A percentile compares a stretch with the other conserved stretches of the same genome.
Evolutionary conservation across 2,113 vertebrate genomes (phyloP).

Genomic region (Corythoichthys intestinalis): DNA sequence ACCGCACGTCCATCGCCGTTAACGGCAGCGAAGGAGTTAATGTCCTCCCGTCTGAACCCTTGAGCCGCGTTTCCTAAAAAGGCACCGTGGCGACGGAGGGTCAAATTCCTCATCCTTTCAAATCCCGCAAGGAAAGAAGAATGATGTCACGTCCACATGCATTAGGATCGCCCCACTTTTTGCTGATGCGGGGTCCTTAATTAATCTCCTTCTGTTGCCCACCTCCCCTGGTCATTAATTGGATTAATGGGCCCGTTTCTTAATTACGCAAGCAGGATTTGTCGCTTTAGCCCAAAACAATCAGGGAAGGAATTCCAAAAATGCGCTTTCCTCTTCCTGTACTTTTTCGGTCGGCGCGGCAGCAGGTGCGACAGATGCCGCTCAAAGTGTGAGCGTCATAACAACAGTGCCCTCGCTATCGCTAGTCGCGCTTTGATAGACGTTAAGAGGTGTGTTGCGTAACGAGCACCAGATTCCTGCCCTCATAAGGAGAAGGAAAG

Average conservation of each 20-base stretch:
- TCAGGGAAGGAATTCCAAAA: constrained; percentile 26
- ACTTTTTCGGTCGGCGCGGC: background rate
- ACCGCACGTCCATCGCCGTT: too few relatives aligned
- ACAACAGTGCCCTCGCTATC: constrained; percentile 11
- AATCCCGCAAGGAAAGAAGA: constrained; percentile 7
- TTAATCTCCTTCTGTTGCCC: constrained; percentile 32
- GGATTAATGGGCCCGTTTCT: constrained; percentile 67
- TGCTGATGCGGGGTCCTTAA: constrained; percentile 14
- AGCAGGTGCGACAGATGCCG: background rate
- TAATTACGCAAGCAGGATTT: constrained; percentile 65
- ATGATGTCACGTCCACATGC: background rate
- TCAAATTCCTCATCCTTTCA: constrained; percentile 50
- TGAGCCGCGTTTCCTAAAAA: constrained; percentile 58
- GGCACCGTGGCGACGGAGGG: constrained; percentile 39
- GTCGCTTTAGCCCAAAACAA: constrained; percentile 37
- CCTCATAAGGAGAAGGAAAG: constrained; percentile 45
- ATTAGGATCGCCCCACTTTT: constrained; percentile 4
- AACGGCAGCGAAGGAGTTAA: background rate
- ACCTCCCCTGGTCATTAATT: constrained; percentile 23
- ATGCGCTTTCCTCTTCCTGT: background rate
- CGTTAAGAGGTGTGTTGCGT: constrained; percentile 32
- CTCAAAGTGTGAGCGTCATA: constrained; percentile 8
- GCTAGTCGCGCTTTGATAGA: constrained; percentile 28
- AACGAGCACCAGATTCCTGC: constrained; percentile 20
- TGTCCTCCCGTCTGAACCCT: constrained; percentile 35